Percentiles rank a stretch among this genome's conserved stretches.
These are phyloP conservation scores for Cynodonichthys magdalenae DNA, from an alignment of 2,797 vertebrate species.

Conservation along the genomic window DNA sequence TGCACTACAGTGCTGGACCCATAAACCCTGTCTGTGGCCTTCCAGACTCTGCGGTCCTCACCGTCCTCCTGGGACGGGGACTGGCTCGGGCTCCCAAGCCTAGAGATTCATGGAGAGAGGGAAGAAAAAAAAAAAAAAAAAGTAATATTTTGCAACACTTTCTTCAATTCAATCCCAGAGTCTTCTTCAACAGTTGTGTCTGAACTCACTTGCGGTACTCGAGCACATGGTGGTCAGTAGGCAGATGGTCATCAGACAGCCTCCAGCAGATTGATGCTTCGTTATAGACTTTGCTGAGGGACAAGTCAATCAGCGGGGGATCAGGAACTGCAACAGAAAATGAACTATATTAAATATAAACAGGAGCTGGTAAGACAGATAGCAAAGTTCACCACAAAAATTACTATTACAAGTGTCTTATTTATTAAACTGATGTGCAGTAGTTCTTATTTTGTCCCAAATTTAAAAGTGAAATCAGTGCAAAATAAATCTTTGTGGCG, in stretches of 20 bases:
- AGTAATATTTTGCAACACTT: too few relatives aligned
- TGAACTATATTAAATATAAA: too few relatives aligned
- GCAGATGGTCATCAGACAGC: slow-evolving; percentile 83
- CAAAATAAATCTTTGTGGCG: background rate
- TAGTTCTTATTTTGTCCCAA: too few relatives aligned
- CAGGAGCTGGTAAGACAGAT: background rate
- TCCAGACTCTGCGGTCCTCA: slow-evolving; percentile 80
- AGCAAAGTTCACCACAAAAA: background rate
- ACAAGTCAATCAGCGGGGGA: slow-evolving; percentile 90
- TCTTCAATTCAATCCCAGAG: too few relatives aligned
- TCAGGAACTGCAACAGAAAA: slow-evolving; percentile 81
- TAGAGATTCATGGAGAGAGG: slow-evolving; percentile 20
- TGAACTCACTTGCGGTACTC: slow-evolving; percentile 83
- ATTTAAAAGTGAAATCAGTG: background rate
- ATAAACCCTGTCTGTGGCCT: slow-evolving; percentile 80
- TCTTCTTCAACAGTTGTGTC: too few relatives aligned
- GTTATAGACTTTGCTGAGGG: slow-evolving; percentile 89
- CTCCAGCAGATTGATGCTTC: slow-evolving; percentile 90
- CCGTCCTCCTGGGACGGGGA: slow-evolving; percentile 76
- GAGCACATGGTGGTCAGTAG: slow-evolving; percentile 89
- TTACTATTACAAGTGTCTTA: too few relatives aligned
- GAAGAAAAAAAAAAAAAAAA: background rate
- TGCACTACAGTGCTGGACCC: slow-evolving; percentile 83
- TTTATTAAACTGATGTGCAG: too few relatives aligned
- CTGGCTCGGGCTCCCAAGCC: slow-evolving; percentile 52